These are phyloP conservation scores for Loris lydekkerianus DNA, from an alignment of 2,797 vertebrate species.

Conservation along the genomic window DNA sequence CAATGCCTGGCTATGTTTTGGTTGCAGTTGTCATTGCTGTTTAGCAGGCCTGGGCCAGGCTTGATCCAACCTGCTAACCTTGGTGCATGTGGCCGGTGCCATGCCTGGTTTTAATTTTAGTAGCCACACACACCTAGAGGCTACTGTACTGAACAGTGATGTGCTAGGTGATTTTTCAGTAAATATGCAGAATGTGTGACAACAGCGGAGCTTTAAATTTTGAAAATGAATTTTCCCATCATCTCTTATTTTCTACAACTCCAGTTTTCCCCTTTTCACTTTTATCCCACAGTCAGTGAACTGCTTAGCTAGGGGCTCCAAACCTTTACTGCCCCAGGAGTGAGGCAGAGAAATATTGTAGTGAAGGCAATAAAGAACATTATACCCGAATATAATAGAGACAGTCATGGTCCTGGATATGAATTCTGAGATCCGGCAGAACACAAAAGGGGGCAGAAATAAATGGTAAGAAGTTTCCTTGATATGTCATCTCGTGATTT, in stretches of 20 bases:
- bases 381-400: background rate
- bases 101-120: background rate
- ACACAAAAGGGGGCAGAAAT: background rate
- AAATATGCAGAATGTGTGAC: background rate
- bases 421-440: background rate
- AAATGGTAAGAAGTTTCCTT: background rate
- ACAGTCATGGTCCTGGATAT: background rate
- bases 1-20: no score
- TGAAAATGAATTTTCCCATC: background rate
- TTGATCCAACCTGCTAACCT: no score
- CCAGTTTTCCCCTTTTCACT: background rate
- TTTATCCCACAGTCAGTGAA: background rate
- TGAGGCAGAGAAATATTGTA: background rate
- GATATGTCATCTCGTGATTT: background rate
- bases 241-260: background rate
- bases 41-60: no score
- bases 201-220: background rate
- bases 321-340: background rate
- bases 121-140: background rate
- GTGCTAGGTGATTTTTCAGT: background rate
- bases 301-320: background rate
- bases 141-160: background rate
- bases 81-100: no score
- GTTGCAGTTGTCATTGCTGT: no score
- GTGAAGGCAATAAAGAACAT: background rate